Conservation (phyloP, 2,888 invertebrate genomes). For the Epirrhoe tristata region DNA sequence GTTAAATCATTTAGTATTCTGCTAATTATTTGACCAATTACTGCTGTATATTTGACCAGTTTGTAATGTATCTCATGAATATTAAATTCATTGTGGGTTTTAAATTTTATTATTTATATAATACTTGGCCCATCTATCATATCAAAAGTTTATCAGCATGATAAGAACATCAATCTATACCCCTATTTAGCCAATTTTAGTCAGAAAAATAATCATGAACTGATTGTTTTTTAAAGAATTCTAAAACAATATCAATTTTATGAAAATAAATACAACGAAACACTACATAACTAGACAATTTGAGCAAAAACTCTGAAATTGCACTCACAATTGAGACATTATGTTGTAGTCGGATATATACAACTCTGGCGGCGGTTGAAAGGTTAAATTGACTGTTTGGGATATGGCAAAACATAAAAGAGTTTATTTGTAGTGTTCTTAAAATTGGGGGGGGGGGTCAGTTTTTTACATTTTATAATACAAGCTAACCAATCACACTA, state of each 20-base stretch:
- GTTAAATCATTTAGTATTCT: conserved; percentile 44
- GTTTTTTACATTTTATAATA: neutral
- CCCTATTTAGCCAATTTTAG: neutral
- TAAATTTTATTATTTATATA: conserved; percentile 39
- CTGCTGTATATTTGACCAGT: conserved; percentile 55
- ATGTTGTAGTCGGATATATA: too few species aligned
- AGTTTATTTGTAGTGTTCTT: too few species aligned
- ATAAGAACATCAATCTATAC: conserved; percentile 16
- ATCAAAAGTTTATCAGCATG: conserved; percentile 21
- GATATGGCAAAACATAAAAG: too few species aligned
- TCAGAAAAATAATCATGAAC: conserved; percentile 4
- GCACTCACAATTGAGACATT: too few species aligned
- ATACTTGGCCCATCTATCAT: conserved; percentile 13
- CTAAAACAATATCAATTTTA: too few species aligned
- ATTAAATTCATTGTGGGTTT: conserved; percentile 46
- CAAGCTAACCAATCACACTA: neutral
- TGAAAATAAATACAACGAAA: too few species aligned
- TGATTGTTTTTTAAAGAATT: neutral
- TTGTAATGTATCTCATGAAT: conserved; percentile 41
- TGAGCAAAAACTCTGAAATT: too few species aligned
- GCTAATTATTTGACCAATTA: conserved; percentile 54
- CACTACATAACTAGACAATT: too few species aligned
- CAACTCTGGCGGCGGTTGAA: too few species aligned
- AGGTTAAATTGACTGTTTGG: too few species aligned
- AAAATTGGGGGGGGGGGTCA: too few species aligned